Percentiles rank a stretch among this genome's conserved stretches.
phyloP scores from a whole-genome alignment of 2,888 invertebrate species.

The Cyaniris semiargus region DNA sequence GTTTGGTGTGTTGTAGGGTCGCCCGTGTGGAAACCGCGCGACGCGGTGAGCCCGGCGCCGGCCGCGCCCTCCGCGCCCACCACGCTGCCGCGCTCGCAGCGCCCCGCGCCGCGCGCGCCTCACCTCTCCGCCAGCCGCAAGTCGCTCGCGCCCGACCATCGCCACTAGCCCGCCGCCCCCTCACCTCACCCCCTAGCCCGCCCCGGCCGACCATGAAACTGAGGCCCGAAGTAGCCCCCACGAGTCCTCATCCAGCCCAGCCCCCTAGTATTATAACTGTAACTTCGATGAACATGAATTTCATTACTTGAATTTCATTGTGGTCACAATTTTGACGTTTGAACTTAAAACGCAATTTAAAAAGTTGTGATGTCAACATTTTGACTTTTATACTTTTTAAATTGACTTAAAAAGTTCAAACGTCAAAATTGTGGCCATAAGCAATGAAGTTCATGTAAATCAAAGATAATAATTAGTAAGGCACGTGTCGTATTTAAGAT shows the following conservation, averaged over 20 bases:
- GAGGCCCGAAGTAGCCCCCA: not conserved
- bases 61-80: conserved; percentile 59
- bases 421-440: not conserved
- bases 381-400: no score
- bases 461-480: not conserved
- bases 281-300: no score
- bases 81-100: conserved; percentile 73
- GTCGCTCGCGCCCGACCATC: conserved; percentile 77
- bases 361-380: no score
- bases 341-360: not conserved
- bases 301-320: no score
- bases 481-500: conserved; percentile 9
- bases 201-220: not conserved
- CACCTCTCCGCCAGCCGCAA: conserved; percentile 78
- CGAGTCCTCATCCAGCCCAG: not conserved
- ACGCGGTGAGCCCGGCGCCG: conserved; percentile 77
- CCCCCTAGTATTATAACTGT: no score
- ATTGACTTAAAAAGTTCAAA: not conserved
- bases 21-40: conserved; percentile 99
- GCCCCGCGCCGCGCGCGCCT: conserved; percentile 68
- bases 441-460: not conserved
- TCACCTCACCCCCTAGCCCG: conserved; percentile 33
- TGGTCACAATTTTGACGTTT: no score
- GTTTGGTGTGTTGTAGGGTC: conserved; percentile 92
- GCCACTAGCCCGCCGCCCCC: conserved; percentile 53